These are phyloP conservation scores for Lasioglossum marginatum DNA, from an alignment of 2,888 invertebrate species.

Conservation along the genomic window DNA sequence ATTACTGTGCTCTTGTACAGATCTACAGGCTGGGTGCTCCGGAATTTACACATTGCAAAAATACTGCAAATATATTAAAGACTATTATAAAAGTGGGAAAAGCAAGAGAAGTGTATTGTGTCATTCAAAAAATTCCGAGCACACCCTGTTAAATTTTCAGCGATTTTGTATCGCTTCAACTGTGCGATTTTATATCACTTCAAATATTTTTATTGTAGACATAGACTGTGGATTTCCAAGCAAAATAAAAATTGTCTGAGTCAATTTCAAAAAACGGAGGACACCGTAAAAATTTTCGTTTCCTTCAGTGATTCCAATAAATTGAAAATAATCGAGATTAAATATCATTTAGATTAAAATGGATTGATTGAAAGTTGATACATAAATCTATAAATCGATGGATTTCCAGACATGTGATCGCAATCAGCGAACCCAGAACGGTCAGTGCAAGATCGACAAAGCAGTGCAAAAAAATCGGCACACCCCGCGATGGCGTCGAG, in stretches of 20 bases:
- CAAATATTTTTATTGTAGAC: no score
- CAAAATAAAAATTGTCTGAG: not conserved
- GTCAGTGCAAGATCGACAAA: not conserved
- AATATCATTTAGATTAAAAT: no score
- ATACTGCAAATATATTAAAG: not conserved
- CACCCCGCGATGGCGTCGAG: slow-evolving; percentile 60
- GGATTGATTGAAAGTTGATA: not conserved
- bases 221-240: no score
- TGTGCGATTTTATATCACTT: no score
- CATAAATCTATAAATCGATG: not conserved
- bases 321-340: not conserved
- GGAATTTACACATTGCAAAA: not conserved
- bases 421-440: not conserved
- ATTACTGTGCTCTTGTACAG: not conserved
- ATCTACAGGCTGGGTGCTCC: not conserved
- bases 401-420: not conserved
- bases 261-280: not conserved
- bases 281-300: not conserved
- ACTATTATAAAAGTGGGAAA: not conserved
- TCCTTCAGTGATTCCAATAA: not conserved
- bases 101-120: no score
- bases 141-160: no score
- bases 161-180: no score
- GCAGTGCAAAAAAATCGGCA: slow-evolving; percentile 48
- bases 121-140: not conserved